Evolutionary conservation across 1,140 invertebrate genomes (phyloP), one percentile per base, ranked within the genome.

Genomic region (Chymomyza costata): DNA sequence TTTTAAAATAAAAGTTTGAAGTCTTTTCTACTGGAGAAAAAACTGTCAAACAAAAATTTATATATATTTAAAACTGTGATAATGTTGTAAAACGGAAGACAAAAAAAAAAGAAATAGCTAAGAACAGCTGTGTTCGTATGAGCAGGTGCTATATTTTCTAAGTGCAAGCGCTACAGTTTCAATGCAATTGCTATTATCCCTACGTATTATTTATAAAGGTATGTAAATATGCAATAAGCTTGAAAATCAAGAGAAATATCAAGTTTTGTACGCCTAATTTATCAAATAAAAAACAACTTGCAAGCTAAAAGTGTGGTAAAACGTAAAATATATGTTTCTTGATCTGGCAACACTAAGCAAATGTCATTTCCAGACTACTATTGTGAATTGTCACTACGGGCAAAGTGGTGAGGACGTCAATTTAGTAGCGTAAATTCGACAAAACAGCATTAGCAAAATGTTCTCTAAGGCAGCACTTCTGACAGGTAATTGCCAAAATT

Each of bases 391-490:
- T 40, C 38, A 10, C 18, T 40, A 15, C n/a, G 45, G 11, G 34
- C 34, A 35, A 25, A 31, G 57, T 65, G 59, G 43, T 58, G 52
- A 31, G 51, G 53, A 65, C 57, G 56, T 46, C 55, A 73, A 82
- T 80, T 82, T 69, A 65, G 56, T 71, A 59, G 62, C 54, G 70
- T 57, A 68, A 76, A 68, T 76, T 81, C 65, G 58, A 62, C 55
- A 65, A 52, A 64, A 62, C 57, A 70, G 60, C 43, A 63, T 68
- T 65, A 49, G 35, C 65, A 84, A 86, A 84, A 87, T 88, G 87
- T 65, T 87, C 52, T 87, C 87, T 39, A 86, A 86, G 68, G 86
- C 86, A 46, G 82, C 86, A 62, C 69, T 87, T 60, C 73, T 87
- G 39, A 76, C 86, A 71, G 86, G 87, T 88, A 87, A 86, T 48